Evolutionary conservation across 2,888 invertebrate species (phyloP).

Genomic region (Netelia virgata): DNA sequence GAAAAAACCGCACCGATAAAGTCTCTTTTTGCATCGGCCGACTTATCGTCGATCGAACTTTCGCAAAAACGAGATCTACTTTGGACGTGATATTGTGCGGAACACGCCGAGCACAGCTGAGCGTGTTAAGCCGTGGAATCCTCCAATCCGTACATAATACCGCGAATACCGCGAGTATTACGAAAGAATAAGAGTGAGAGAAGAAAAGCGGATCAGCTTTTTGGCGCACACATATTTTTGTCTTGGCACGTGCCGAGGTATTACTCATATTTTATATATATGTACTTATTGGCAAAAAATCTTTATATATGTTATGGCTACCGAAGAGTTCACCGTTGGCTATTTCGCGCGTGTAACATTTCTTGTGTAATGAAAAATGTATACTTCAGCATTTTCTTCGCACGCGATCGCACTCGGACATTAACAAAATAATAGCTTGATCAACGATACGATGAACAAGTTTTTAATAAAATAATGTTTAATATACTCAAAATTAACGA

Average conservation of each 20-base stretch:
- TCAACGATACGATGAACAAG: not conserved
- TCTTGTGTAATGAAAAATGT: not conserved
- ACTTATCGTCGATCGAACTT: constrained; percentile 23
- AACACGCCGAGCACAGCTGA: not conserved
- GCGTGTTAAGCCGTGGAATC: not conserved
- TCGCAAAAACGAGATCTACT: constrained; percentile 22
- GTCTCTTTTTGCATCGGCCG: constrained; percentile 18
- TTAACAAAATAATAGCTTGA: too few relatives aligned
- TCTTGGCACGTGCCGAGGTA: not conserved
- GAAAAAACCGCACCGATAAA: constrained; percentile 49
- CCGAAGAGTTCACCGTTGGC: not conserved
- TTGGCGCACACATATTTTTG: not conserved
- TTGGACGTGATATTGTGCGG: not conserved
- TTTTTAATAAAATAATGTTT: too few relatives aligned
- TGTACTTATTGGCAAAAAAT: not conserved
- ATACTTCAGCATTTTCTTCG: not conserved
- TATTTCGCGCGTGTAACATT: too few relatives aligned
- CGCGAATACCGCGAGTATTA: not conserved
- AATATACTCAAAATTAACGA: not conserved
- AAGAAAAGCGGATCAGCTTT: not conserved
- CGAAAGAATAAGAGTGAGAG: not conserved
- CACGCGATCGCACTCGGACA: too few relatives aligned
- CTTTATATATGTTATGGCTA: not conserved
- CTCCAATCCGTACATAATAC: not conserved
- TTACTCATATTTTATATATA: not conserved